phyloP scores from a whole-genome alignment of 2,888 invertebrate species.

The Eurytoma californica region DNA sequence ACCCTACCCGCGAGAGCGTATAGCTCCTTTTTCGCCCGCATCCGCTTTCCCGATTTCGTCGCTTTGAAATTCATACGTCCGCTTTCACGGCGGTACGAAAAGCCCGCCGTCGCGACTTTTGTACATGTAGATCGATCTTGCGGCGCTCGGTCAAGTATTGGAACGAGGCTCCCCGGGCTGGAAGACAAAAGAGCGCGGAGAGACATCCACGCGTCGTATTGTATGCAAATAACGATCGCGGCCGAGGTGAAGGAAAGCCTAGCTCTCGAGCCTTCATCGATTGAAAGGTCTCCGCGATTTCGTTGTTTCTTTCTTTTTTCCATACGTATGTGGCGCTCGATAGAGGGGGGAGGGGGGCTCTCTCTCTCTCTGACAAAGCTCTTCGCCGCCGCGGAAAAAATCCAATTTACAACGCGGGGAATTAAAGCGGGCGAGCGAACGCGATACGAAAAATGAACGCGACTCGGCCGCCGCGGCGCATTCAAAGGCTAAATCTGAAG shows the following conservation, averaged over 20 bases:
- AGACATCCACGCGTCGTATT: constrained; percentile 42
- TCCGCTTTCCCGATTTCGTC: background rate
- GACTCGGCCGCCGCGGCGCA: background rate
- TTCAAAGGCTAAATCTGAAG: background rate
- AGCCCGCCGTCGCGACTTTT: background rate
- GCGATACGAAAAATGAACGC: too few species aligned
- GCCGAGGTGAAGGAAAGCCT: constrained; percentile 31
- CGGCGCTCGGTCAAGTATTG: constrained; percentile 34
- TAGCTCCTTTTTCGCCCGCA: background rate
- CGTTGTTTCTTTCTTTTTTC: background rate
- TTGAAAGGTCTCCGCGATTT: constrained; percentile 19
- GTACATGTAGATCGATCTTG: constrained; percentile 31
- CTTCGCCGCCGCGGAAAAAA: background rate
- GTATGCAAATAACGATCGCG: constrained; percentile 46
- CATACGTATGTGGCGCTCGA: background rate
- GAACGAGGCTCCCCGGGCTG: constrained; percentile 3
- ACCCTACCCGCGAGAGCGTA: background rate
- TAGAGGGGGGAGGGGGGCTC: too few species aligned
- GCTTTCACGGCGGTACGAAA: too few species aligned
- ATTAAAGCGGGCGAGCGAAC: background rate
- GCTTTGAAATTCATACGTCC: background rate
- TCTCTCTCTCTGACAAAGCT: too few species aligned
- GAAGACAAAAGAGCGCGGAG: constrained; percentile 42
- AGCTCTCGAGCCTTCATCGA: constrained; percentile 41
- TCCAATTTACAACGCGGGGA: constrained; percentile 16